These are phyloP conservation scores for Subanguina moxae DNA, from an alignment of 1,140 invertebrate genomes.

Conservation along the genomic window DNA sequence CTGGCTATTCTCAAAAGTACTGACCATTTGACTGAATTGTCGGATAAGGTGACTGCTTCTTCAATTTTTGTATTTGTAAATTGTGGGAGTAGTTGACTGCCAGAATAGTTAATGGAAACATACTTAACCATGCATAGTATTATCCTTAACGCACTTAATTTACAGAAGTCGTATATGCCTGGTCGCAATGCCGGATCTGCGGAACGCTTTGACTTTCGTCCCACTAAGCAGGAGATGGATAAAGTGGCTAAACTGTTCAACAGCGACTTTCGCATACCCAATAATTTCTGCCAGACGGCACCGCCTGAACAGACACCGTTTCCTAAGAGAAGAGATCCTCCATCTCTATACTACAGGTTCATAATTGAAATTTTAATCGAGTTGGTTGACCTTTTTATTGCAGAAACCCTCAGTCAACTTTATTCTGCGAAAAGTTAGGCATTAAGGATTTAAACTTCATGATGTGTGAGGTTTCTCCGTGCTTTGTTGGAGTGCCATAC, in stretches of 20 bases:
- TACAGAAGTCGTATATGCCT: slow-evolving; percentile 13
- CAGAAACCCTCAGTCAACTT: slow-evolving; percentile 76
- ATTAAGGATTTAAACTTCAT: slow-evolving; percentile 71
- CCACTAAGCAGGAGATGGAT: slow-evolving; percentile 72
- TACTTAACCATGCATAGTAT: too few species aligned
- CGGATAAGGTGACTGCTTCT: slow-evolving; percentile 18
- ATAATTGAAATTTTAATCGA: slow-evolving; percentile 46
- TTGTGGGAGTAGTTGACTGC: too few species aligned
- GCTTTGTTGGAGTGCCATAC: slow-evolving; percentile 48
- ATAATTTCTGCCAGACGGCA: slow-evolving; percentile 74
- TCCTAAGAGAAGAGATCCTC: slow-evolving; percentile 5
- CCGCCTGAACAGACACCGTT: slow-evolving; percentile 64
- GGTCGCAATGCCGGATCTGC: neutral
- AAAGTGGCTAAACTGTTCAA: slow-evolving; percentile 68
- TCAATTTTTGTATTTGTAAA: too few species aligned
- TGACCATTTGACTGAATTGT: slow-evolving; percentile 40
- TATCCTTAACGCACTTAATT: too few species aligned
- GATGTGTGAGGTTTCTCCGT: slow-evolving; percentile 42
- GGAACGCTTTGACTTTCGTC: slow-evolving; percentile 67
- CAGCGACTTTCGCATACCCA: slow-evolving; percentile 66
- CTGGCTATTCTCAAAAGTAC: slow-evolving; percentile 40
- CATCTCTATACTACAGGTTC: slow-evolving; percentile 24
- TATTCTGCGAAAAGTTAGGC: slow-evolving; percentile 74
- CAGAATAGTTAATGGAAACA: neutral
- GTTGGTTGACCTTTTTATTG: slow-evolving; percentile 58